Conservation (phyloP, 1,140 invertebrate species). For the Homalodisca vitripennis region DNA sequence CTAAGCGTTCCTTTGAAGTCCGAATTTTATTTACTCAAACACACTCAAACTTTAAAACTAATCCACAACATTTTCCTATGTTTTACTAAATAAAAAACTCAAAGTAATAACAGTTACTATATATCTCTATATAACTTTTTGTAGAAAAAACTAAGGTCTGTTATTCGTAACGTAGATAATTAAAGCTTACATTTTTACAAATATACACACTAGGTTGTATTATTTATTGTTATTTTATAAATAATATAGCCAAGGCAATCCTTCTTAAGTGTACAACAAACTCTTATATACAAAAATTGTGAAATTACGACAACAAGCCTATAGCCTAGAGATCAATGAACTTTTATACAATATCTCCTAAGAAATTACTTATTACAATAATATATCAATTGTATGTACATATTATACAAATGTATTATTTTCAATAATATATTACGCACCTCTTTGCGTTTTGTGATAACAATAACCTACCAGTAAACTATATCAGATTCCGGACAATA, state of each 20-base stretch:
- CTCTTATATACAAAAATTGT: slow-evolving; percentile 21
- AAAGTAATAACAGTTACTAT: slow-evolving; percentile 9
- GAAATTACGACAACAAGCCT: neutral
- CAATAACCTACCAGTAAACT: too few species aligned
- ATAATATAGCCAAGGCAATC: slow-evolving; percentile 15
- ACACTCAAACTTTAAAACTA: slow-evolving; percentile 14
- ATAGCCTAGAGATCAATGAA: slow-evolving; percentile 14
- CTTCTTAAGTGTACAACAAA: neutral
- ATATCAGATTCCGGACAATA: too few species aligned
- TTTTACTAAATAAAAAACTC: slow-evolving; percentile 11
- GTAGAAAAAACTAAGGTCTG: slow-evolving; percentile 16
- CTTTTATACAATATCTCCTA: too few species aligned
- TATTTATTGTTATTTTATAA: slow-evolving; percentile 18
- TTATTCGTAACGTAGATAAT: neutral
- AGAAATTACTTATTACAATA: too few species aligned
- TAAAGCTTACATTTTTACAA: neutral
- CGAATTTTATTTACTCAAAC: neutral
- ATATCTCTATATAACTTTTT: slow-evolving; percentile 24
- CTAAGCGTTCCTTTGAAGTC: too few species aligned
- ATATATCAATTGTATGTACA: too few species aligned
- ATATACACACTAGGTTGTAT: neutral
- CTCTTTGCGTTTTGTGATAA: too few species aligned
- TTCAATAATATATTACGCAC: too few species aligned
- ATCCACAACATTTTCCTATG: neutral
- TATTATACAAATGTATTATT: too few species aligned